Evolutionary conservation across 2,113 vertebrate species (phyloP), one percentile per base, ranked within the genome.

Genomic region (Pitta sordida): DNA sequence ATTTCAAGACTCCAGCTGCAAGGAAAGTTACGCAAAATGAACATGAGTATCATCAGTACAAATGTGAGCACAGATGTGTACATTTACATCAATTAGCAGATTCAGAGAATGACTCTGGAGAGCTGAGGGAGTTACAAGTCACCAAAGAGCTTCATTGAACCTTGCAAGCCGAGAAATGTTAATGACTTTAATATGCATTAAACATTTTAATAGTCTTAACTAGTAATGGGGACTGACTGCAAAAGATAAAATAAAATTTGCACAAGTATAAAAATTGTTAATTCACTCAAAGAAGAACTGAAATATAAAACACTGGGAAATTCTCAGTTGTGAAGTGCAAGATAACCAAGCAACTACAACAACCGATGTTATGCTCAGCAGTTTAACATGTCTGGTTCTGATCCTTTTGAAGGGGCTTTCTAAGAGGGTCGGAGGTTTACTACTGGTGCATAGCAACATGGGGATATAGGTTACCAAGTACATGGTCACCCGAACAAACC

Each of bases 361-460:
- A 53, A 15, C 5, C 10, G 29, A 3, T 15, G 7, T 30, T 55
- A 27, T 0, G 0, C 15, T 17, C 17, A 6, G 44, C 36, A 26
- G 6, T 3, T 49, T 15, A 32, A 53, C 11, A 0, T 2, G 29
- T 15, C 73, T 49, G 36, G 11, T 12, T 39, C 43, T 6, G 34
- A 7, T 7, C 44, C 62, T 10, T 76, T 52, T 8, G 30, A 37
- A 65, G 23, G 10, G 55, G 46, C 27, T 59, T 74, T 60, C 32
- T 49, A 22, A 60, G 24, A 10, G 21, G 22, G 3, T 7, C 32
- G 19, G 34, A 70, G 22, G 21, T 37, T 53, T 59, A 6, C 13
- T 32, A 0, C 4, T 5, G 71, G 56, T 19, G 22, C 21, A 6
- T 3, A 13, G 11, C 30, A 3, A 4, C 1, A 30, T 10, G 37